Percentiles rank a stretch among this genome's conserved stretches.
phyloP scores from a whole-genome alignment of 2,888 invertebrate species.

The Apodemia mormo region DNA sequence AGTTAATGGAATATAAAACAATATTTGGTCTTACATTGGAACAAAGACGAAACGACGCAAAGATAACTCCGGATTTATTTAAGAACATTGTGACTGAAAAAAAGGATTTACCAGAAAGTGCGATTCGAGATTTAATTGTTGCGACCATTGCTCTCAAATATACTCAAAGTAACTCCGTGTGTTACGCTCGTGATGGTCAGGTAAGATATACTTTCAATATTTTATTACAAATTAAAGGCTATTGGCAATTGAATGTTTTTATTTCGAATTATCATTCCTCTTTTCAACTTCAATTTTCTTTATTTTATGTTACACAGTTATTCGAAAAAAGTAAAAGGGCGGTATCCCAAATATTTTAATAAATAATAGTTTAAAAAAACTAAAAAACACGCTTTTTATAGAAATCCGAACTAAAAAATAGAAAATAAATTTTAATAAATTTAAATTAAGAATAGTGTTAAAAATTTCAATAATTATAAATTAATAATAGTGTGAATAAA shows the following conservation, averaged over 20 bases:
- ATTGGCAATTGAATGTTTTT: not conserved
- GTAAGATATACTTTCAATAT: conserved; percentile 54
- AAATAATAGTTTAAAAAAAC: no score
- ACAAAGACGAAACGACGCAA: conserved; percentile 92
- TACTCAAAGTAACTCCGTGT: conserved; percentile 99
- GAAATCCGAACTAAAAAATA: no score
- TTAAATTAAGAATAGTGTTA: no score
- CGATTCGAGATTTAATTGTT: conserved; percentile 94
- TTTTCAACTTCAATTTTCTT: no score
- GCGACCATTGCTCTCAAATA: conserved; percentile 98
- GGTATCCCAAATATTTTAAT: no score
- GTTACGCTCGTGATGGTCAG: conserved; percentile 96
- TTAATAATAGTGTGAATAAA: no score
- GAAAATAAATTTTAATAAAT: no score
- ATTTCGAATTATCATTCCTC: no score
- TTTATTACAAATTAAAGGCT: not conserved
- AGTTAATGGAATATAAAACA: conserved; percentile 87
- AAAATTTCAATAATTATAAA: no score
- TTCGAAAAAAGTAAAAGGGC: no score
- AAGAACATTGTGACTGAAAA: conserved; percentile 89
- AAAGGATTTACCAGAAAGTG: conserved; percentile 85
- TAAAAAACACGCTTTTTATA: no score
- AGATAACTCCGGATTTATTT: conserved; percentile 89
- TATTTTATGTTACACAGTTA: no score
- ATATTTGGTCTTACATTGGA: conserved; percentile 83